phyloP scores from a whole-genome alignment of 1,140 invertebrate genomes.

The Drosophila pandora region DNA sequence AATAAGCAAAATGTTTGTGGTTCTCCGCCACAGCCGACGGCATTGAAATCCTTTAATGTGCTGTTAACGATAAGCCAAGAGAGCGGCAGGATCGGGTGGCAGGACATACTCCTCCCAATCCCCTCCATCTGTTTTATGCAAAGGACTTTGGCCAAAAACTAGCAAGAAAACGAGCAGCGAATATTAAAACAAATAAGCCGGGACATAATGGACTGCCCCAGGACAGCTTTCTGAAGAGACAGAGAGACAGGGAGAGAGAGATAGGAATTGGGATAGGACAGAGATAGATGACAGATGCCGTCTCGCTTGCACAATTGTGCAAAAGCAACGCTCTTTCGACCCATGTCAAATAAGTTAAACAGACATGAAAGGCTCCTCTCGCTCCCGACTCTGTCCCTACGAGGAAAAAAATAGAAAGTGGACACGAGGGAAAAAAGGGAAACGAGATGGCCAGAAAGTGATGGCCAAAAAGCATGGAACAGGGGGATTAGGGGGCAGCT shows the following conservation, averaged over 20 bases:
- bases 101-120: neutral
- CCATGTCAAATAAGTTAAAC: conserved; percentile 76
- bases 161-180: conserved; percentile 72
- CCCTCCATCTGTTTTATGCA: conserved; percentile 48
- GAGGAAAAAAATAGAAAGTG: conserved; percentile 42
- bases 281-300: neutral
- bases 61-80: conserved; percentile 75
- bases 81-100: conserved; percentile 3
- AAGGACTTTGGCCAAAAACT: conserved; percentile 68
- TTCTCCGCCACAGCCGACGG: conserved; percentile 46
- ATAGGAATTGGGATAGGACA: neutral
- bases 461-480: conserved; percentile 3
- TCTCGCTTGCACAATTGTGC: conserved; percentile 10
- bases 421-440: conserved; percentile 33
- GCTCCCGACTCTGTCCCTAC: conserved; percentile 24
- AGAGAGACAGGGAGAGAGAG: conserved; percentile 2
- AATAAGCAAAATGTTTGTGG: conserved; percentile 52
- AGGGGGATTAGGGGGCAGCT: neutral
- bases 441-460: conserved; percentile 1
- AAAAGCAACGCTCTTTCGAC: conserved; percentile 37
- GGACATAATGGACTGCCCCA: conserved; percentile 66
- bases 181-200: conserved; percentile 80
- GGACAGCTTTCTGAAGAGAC: conserved; percentile 18
- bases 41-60: conserved; percentile 76
- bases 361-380: conserved; percentile 52